A percentile compares a stretch with the other conserved stretches of the same genome.
phyloP scores from a whole-genome alignment of 2,888 invertebrate species.

The Thera obeliscata region DNA sequence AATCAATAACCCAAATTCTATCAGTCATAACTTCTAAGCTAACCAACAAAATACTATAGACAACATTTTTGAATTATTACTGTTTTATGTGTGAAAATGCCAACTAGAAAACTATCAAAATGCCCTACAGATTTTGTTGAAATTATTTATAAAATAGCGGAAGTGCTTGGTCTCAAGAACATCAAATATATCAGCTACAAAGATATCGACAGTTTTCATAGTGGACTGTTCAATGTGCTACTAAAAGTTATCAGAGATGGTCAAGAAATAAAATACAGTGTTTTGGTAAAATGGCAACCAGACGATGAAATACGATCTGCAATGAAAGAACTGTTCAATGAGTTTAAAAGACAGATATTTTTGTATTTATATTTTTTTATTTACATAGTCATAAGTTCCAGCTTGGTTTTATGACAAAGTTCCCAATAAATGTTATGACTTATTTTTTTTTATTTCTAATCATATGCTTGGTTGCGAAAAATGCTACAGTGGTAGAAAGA shows the following conservation, averaged over 20 bases:
- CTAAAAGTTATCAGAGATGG: slow-evolving; percentile 58
- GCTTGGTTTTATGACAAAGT: slow-evolving; percentile 59
- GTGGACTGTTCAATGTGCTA: slow-evolving; percentile 56
- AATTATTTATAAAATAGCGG: slow-evolving; percentile 60
- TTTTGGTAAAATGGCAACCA: slow-evolving; percentile 64
- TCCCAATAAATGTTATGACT: slow-evolving; percentile 74
- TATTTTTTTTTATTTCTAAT: slow-evolving; percentile 53
- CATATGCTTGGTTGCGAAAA: slow-evolving; percentile 5
- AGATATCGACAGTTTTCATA: slow-evolving; percentile 60
- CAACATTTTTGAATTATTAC: slow-evolving; percentile 10
- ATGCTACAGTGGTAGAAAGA: too few relatives aligned
- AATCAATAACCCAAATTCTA: not conserved
- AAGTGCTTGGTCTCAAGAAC: slow-evolving; percentile 51
- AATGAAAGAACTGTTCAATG: slow-evolving; percentile 56
- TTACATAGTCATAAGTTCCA: slow-evolving; percentile 57
- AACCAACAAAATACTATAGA: not conserved
- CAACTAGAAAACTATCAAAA: slow-evolving; percentile 62
- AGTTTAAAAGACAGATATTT: slow-evolving; percentile 76
- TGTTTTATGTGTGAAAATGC: slow-evolving; percentile 50
- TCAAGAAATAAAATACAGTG: slow-evolving; percentile 53
- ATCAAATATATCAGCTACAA: slow-evolving; percentile 57
- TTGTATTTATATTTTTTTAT: slow-evolving; percentile 71
- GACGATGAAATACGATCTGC: slow-evolving; percentile 52
- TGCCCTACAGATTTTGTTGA: slow-evolving; percentile 58
- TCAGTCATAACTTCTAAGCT: not conserved